Percentiles rank a stretch among this genome's conserved stretches.
phyloP scores from a whole-genome alignment of 2,888 invertebrate species.

The Drosophila affinis region DNA sequence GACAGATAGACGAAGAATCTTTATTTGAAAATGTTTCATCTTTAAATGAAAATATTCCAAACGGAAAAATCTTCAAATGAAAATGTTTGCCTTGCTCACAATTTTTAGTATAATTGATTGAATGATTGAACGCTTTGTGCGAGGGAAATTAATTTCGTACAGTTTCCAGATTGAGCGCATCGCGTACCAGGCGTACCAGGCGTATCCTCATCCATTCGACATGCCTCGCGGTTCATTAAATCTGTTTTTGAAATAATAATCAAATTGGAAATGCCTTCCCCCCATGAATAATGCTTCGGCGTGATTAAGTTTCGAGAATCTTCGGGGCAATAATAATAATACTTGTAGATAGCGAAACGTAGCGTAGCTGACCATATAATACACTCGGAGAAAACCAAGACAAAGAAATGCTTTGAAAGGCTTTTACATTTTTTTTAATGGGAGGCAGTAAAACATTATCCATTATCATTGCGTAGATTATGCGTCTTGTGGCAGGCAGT shows the following conservation, averaged over 20 bases:
- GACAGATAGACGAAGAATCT: neutral
- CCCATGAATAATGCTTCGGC: slow-evolving; percentile 8
- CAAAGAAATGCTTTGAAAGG: too few relatives aligned
- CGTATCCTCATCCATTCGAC: slow-evolving; percentile 40
- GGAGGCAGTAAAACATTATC: too few relatives aligned
- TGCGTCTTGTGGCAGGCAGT: too few relatives aligned
- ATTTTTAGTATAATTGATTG: neutral
- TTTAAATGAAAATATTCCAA: neutral
- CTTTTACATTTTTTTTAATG: too few relatives aligned
- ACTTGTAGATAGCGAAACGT: neutral
- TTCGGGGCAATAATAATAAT: neutral
- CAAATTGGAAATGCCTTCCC: slow-evolving; percentile 34
- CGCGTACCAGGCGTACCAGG: neutral
- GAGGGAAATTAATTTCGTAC: slow-evolving; percentile 46
- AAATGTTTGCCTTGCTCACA: slow-evolving; percentile 1
- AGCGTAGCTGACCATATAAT: neutral
- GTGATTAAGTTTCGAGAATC: slow-evolving; percentile 7
- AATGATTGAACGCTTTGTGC: slow-evolving; percentile 26
- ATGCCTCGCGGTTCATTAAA: slow-evolving; percentile 39
- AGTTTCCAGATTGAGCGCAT: slow-evolving; percentile 43
- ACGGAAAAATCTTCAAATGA: neutral
- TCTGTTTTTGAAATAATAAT: slow-evolving; percentile 40
- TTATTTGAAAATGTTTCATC: neutral
- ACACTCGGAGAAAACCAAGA: too few relatives aligned
- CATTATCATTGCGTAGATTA: too few relatives aligned